phyloP scores from a whole-genome alignment of 2,888 invertebrate genomes.

The Tupiocoris notatus region DNA sequence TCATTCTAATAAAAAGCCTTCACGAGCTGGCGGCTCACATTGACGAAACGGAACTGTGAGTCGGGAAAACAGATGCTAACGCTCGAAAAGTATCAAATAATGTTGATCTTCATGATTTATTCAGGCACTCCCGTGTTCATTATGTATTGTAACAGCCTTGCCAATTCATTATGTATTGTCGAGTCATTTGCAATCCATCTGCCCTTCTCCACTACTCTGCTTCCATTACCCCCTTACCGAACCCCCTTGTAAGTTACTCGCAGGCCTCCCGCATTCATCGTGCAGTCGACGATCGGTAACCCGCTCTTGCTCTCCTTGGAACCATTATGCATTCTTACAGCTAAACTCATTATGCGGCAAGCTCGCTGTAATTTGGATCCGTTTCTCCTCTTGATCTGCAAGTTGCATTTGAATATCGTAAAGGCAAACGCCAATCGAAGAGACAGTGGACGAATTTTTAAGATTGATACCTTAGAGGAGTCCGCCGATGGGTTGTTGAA shows the following conservation, averaged over 20 bases:
- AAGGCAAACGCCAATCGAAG: background rate
- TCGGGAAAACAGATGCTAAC: background rate
- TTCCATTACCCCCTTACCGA: background rate
- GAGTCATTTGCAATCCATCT: slow-evolving; percentile 38
- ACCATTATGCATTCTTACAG: slow-evolving; percentile 30
- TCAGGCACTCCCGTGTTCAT: slow-evolving; percentile 30
- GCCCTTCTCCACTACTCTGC: background rate
- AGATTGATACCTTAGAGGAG: too few relatives aligned
- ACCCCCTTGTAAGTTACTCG: background rate
- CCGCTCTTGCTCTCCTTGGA: slow-evolving; percentile 3
- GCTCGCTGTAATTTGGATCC: slow-evolving; percentile 18
- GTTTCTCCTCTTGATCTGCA: background rate
- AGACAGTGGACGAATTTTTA: too few relatives aligned
- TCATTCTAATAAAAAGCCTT: too few relatives aligned
- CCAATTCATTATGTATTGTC: slow-evolving; percentile 36
- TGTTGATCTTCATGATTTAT: slow-evolving; percentile 37
- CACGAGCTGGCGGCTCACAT: too few relatives aligned
- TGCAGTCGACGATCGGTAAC: background rate
- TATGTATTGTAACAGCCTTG: slow-evolving; percentile 28
- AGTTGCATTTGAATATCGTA: slow-evolving; percentile 22
- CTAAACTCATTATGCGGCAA: slow-evolving; percentile 36
- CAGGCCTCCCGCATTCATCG: background rate
- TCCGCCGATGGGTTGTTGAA: too few relatives aligned
- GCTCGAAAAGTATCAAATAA: slow-evolving; percentile 15
- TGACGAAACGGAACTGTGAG: too few relatives aligned